Conservation (phyloP, 2,888 invertebrate genomes). For the Ctenicera cuprea region DNA sequence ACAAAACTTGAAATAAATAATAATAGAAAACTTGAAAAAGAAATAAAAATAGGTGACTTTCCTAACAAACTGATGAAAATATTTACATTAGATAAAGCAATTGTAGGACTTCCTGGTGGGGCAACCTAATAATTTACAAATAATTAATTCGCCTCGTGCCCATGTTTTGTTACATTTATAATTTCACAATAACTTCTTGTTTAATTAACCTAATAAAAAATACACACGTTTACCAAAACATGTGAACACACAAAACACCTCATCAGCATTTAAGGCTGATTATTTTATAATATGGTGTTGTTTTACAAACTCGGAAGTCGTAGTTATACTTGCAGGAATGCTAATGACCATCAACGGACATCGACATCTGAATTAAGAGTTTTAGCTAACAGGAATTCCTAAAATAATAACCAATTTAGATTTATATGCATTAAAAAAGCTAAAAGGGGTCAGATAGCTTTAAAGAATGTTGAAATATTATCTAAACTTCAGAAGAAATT, state of each 20-base stretch:
- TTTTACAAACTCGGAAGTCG: constrained; percentile 15
- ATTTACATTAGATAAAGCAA: no score
- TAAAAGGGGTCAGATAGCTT: neutral
- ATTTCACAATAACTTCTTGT: constrained; percentile 29
- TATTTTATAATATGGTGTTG: constrained; percentile 5
- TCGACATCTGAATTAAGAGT: neutral
- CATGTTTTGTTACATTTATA: constrained; percentile 8
- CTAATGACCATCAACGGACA: constrained; percentile 2
- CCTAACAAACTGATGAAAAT: no score
- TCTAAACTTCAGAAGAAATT: neutral
- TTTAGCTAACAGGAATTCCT: constrained; percentile 11
- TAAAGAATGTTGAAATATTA: neutral
- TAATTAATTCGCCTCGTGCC: neutral
- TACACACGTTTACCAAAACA: constrained; percentile 17
- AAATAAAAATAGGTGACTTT: no score
- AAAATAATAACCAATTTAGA: neutral
- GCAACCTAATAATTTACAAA: neutral
- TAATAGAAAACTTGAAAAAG: no score
- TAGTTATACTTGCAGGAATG: neutral
- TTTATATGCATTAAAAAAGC: neutral
- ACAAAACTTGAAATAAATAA: no score
- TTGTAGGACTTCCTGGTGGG: neutral
- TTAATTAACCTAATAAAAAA: constrained; percentile 29
- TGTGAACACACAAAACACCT: constrained; percentile 8
- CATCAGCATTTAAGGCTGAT: constrained; percentile 3